These are phyloP conservation scores for Leuciscus waleckii DNA, from an alignment of 2,797 vertebrate genomes.

Conservation along the genomic window DNA sequence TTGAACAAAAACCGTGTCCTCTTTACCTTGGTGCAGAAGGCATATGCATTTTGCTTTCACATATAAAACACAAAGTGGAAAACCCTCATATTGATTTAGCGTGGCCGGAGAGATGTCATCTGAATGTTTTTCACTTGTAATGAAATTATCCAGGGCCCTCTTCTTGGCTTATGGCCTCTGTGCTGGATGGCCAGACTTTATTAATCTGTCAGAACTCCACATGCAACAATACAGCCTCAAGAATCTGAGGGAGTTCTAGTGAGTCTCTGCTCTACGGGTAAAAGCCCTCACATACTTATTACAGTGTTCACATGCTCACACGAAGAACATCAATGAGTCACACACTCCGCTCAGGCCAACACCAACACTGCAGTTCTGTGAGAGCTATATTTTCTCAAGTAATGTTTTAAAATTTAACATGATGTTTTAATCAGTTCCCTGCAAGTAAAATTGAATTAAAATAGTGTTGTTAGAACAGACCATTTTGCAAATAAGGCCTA, in stretches of 20 bases:
- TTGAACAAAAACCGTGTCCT: conserved; percentile 16
- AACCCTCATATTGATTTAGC: conserved; percentile 53
- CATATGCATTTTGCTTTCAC: conserved; percentile 22
- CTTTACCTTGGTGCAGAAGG: conserved; percentile 13
- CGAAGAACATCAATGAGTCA: not conserved
- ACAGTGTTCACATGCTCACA: conserved; percentile 20
- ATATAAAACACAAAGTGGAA: conserved; percentile 40
- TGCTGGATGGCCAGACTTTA: conserved; percentile 38
- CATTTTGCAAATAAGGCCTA: conserved; percentile 27
- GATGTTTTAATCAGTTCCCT: conserved; percentile 51
- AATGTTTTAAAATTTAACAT: conserved; percentile 47
- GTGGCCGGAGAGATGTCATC: conserved; percentile 46
- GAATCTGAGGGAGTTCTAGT: conserved; percentile 37
- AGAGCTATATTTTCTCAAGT: conserved; percentile 38
- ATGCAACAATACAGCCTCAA: conserved; percentile 15
- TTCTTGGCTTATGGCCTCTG: conserved; percentile 41
- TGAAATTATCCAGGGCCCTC: conserved; percentile 52
- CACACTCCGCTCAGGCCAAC: conserved; percentile 41
- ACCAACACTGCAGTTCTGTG: conserved; percentile 57
- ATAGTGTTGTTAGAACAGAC: conserved; percentile 6
- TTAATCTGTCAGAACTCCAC: conserved; percentile 41
- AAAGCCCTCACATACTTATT: conserved; percentile 10
- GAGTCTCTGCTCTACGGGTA: not conserved
- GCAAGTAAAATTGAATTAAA: conserved; percentile 49
- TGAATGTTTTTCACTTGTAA: conserved; percentile 39